Percentiles rank a stretch among this genome's conserved stretches.
Conservation (phyloP, 2,113 vertebrate species). For the Ammodytes dubius region DNA sequence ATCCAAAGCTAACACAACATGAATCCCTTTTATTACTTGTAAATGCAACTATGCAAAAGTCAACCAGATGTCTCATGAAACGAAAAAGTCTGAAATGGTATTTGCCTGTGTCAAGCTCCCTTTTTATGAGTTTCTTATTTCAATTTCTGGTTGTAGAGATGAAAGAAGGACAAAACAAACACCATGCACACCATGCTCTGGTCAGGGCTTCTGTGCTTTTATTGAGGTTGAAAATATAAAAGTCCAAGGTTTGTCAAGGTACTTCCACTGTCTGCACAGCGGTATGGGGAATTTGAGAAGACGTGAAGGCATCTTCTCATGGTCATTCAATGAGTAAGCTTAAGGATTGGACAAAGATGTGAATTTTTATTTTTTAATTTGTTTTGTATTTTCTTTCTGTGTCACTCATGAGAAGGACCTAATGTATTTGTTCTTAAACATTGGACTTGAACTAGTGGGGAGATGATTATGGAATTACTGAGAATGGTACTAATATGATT, state of each 20-base stretch:
- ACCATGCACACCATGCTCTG: slow-evolving; percentile 11
- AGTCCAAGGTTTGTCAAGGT: slow-evolving; percentile 29
- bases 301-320: not conserved
- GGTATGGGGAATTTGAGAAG: slow-evolving; percentile 10
- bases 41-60: slow-evolving; percentile 49
- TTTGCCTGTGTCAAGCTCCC: slow-evolving; percentile 5
- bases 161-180: slow-evolving; percentile 32
- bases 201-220: slow-evolving; percentile 26
- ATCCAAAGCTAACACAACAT: slow-evolving; percentile 8
- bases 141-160: not conserved
- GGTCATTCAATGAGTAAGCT: slow-evolving; percentile 24
- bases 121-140: not conserved
- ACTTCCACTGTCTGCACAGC: slow-evolving; percentile 27
- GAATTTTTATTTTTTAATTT: slow-evolving; percentile 46
- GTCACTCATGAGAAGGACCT: slow-evolving; percentile 52
- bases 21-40: not conserved
- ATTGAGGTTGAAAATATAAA: slow-evolving; percentile 1
- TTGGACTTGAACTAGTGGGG: slow-evolving; percentile 54
- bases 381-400: slow-evolving; percentile 31
- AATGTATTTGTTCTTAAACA: slow-evolving; percentile 52
- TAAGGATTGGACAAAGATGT: slow-evolving; percentile 72
- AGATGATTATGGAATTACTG: slow-evolving; percentile 61
- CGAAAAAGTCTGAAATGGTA: not conserved
- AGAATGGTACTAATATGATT: slow-evolving; percentile 78
- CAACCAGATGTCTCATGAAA: slow-evolving; percentile 5